Conservation (phyloP, 2,888 invertebrate genomes). For the Drosophila nr. perissopoda region DNA sequence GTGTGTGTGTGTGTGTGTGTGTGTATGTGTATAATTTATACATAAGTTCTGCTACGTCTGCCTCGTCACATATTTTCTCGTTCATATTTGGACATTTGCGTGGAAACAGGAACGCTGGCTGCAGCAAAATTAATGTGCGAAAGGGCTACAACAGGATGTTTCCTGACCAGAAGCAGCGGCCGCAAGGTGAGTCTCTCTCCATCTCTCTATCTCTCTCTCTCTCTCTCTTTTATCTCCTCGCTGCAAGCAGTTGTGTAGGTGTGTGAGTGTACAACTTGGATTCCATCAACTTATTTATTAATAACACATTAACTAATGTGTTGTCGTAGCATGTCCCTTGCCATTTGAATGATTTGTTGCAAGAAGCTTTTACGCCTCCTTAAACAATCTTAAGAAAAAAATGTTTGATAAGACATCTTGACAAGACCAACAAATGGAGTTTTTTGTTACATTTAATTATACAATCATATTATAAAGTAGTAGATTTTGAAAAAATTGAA, state of each 20-base stretch:
- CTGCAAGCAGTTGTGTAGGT: background rate
- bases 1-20: conserved; percentile 9
- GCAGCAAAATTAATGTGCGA: conserved; percentile 87
- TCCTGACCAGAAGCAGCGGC: conserved; percentile 85
- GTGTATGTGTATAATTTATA: conserved; percentile 28
- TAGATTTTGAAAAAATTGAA: too few relatives aligned
- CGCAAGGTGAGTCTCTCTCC: conserved; percentile 82
- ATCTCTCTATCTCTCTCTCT: background rate
- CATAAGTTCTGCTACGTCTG: conserved; percentile 30
- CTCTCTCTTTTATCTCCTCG: background rate
- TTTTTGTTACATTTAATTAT: background rate
- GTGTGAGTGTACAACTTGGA: background rate
- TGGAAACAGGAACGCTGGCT: conserved; percentile 59
- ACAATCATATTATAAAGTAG: too few relatives aligned
- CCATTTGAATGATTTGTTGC: conserved; percentile 12
- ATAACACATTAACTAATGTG: conserved; percentile 38
- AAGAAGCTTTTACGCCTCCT: background rate
- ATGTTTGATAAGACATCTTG: background rate
- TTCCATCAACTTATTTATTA: conserved; percentile 26
- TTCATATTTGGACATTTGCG: conserved; percentile 41
- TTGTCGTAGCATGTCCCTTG: conserved; percentile 7
- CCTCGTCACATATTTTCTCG: conserved; percentile 7
- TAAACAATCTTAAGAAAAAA: background rate
- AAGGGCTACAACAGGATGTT: conserved; percentile 90
- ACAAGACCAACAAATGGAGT: background rate